phyloP scores from a whole-genome alignment of 2,113 vertebrate species.

The Zosterops hypoxanthus region DNA sequence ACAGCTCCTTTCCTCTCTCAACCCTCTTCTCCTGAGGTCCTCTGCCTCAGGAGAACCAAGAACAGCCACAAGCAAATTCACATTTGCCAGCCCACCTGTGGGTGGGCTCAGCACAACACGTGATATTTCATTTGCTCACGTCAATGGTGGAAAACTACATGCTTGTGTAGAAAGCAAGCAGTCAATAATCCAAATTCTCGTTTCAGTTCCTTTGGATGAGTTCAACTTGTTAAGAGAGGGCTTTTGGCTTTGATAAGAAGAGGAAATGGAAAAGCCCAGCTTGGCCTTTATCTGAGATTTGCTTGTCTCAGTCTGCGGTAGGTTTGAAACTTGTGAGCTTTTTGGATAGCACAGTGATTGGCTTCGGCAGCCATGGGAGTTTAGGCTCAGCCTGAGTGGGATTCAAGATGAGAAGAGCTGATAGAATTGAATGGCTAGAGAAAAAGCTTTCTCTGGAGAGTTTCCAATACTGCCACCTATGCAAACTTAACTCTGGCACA shows the following conservation, averaged over 20 bases:
- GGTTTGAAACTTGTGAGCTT: background rate
- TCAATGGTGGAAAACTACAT: background rate
- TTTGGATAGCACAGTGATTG: background rate
- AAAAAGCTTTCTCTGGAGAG: slow-evolving; percentile 38
- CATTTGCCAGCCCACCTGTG: background rate
- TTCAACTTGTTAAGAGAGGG: background rate
- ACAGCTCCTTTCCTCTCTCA: background rate
- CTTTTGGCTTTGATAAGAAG: background rate
- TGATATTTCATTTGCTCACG: background rate
- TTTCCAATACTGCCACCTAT: slow-evolving; percentile 51
- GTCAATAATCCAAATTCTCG: background rate
- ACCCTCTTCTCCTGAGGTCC: too few species aligned
- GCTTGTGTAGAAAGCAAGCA: background rate
- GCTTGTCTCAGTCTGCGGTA: background rate
- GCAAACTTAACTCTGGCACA: slow-evolving; percentile 41
- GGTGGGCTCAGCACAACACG: background rate
- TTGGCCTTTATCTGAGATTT: background rate
- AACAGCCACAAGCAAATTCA: background rate
- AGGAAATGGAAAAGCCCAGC: background rate
- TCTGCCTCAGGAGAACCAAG: background rate
- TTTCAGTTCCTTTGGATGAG: background rate
- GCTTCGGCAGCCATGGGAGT: background rate
- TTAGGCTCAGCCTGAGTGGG: background rate
- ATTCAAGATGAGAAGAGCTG: background rate
- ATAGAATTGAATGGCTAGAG: slow-evolving; percentile 8